These are phyloP conservation scores for Zosterops hypoxanthus DNA, from an alignment of 2,113 vertebrate species.

Conservation along the genomic window DNA sequence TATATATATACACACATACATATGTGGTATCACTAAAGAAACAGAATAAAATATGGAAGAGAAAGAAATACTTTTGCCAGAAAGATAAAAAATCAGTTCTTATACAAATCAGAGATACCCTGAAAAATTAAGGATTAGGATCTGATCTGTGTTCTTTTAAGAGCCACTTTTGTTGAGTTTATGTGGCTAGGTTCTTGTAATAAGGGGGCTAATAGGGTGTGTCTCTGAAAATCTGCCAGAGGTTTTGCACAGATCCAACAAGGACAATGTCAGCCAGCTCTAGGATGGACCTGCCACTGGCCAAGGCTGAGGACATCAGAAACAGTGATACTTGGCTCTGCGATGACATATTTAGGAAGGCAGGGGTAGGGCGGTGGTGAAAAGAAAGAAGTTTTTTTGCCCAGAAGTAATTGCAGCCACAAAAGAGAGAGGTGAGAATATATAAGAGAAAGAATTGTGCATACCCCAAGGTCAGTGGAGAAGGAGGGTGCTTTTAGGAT, in stretches of 20 bases:
- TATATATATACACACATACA: too few species aligned
- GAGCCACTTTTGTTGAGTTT: background rate
- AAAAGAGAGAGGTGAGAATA: background rate
- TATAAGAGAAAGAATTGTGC: background rate
- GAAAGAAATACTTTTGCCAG: background rate
- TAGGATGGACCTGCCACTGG: too few species aligned
- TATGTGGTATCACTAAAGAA: background rate
- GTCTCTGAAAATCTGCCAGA: background rate
- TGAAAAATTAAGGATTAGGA: background rate
- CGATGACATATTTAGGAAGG: background rate
- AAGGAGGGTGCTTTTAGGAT: background rate
- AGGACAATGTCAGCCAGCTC: background rate
- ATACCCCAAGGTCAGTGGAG: background rate
- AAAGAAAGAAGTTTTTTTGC: background rate
- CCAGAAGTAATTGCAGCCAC: background rate
- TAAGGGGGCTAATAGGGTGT: accelerated
- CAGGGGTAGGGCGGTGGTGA: too few species aligned
- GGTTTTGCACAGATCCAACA: background rate
- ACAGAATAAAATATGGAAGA: background rate
- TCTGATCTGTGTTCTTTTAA: background rate
- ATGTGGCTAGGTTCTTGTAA: too few species aligned
- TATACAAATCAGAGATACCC: background rate
- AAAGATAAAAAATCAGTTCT: background rate
- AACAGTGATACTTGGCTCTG: background rate
- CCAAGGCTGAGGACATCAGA: background rate